phyloP scores from a whole-genome alignment of 2,113 vertebrate species.

The Redunca redunca region DNA sequence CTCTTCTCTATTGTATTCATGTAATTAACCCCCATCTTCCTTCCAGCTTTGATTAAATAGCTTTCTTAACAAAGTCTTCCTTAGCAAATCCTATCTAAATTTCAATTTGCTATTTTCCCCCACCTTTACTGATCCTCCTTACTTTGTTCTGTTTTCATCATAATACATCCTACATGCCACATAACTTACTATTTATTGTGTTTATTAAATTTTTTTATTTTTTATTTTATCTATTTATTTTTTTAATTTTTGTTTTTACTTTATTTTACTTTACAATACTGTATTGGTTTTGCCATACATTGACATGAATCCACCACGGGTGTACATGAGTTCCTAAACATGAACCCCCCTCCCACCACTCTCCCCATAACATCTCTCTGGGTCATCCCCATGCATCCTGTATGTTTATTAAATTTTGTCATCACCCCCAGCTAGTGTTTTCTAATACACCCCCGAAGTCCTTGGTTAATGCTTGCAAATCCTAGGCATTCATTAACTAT shows the following conservation, averaged over 20 bases:
- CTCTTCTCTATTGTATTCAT: not conserved
- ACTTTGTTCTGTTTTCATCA: not conserved
- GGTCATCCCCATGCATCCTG: too few species aligned
- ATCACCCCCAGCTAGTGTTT: not conserved
- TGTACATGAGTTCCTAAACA: too few species aligned
- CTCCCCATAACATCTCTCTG: too few species aligned
- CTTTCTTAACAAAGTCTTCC: not conserved
- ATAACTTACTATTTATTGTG: not conserved
- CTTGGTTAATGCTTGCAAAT: not conserved
- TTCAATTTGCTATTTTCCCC: not conserved
- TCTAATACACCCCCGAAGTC: not conserved
- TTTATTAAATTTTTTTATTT: not conserved
- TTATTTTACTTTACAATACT: too few species aligned
- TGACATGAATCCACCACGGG: too few species aligned
- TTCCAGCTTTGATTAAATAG: not conserved
- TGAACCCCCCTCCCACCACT: too few species aligned
- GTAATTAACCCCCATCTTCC: not conserved
- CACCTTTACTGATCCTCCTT: not conserved
- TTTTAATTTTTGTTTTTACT: too few species aligned
- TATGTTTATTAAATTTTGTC: not conserved
- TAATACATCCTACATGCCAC: not conserved
- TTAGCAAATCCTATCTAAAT: not conserved
- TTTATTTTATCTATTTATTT: too few species aligned
- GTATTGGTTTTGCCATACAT: too few species aligned
- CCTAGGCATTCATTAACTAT: not conserved